These are phyloP conservation scores for Dicyrtoma fusca DNA, from an alignment of 2,888 invertebrate genomes.

Conservation along the genomic window DNA sequence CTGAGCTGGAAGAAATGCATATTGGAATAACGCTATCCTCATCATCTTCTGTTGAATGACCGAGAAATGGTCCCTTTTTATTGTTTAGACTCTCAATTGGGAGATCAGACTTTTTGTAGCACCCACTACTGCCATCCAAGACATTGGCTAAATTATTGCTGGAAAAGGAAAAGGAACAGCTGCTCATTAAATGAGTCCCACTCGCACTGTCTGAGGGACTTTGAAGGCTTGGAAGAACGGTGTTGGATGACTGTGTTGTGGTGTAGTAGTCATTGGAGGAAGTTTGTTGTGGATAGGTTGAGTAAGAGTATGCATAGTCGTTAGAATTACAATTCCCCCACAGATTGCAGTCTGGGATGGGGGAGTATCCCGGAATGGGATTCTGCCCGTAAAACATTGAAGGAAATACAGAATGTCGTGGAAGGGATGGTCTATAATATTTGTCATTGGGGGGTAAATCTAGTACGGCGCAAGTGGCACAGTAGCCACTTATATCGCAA, in stretches of 20 bases:
- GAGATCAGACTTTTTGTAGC: background rate
- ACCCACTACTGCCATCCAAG: background rate
- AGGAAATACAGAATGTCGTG: constrained; percentile 38
- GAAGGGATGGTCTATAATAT: constrained; percentile 32
- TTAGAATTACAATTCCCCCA: constrained; percentile 37
- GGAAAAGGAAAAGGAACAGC: constrained; percentile 12
- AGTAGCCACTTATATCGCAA: constrained; percentile 33
- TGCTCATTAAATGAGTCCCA: background rate
- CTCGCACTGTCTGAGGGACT: background rate
- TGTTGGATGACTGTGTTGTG: background rate
- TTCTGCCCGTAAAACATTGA: constrained; percentile 42
- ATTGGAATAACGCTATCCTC: constrained; percentile 23
- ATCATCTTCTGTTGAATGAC: constrained; percentile 5
- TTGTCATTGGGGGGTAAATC: constrained; percentile 40
- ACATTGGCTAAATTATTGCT: background rate
- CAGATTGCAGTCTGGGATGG: constrained; percentile 32
- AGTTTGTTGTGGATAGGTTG: constrained; percentile 6
- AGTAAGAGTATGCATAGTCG: constrained; percentile 27
- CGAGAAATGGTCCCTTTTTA: background rate
- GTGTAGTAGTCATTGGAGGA: constrained; percentile 12
- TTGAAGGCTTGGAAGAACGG: constrained; percentile 1
- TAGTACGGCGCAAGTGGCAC: constrained; percentile 38
- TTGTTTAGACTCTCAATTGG: background rate
- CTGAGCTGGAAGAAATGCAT: constrained; percentile 31
- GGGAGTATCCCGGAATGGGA: constrained; percentile 38